Conservation (phyloP, 2,797 vertebrate genomes). For the Epinephelus coioides region DNA sequence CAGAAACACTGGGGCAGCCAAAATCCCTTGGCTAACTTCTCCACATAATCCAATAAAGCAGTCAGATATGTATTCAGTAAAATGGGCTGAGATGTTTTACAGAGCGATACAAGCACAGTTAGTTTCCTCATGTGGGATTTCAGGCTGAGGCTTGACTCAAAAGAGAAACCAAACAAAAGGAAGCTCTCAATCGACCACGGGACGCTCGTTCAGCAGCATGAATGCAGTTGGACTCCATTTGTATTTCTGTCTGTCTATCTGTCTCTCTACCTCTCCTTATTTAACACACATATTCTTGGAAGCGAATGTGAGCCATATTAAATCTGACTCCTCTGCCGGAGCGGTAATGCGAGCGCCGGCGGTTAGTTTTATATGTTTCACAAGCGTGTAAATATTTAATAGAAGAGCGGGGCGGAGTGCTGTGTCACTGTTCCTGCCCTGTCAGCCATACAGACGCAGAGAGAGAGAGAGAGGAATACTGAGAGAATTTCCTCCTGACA, state of each 20-base stretch:
- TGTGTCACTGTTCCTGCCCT: conserved; percentile 78
- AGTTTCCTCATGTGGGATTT: conserved; percentile 42
- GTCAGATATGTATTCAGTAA: conserved; percentile 45
- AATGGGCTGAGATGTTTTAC: conserved; percentile 41
- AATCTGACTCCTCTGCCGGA: conserved; percentile 80
- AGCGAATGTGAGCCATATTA: conserved; percentile 82
- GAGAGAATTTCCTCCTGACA: conserved; percentile 62
- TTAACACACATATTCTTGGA: conserved; percentile 82
- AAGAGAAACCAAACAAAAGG: conserved; percentile 5
- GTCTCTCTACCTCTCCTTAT: conserved; percentile 60
- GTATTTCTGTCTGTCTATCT: conserved; percentile 40
- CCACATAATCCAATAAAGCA: conserved; percentile 33
- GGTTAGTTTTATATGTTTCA: conserved; percentile 85
- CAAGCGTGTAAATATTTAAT: conserved; percentile 88
- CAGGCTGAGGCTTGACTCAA: conserved; percentile 10
- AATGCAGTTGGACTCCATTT: conserved; percentile 24
- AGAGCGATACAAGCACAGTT: conserved; percentile 22
- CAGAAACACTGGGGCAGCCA: neutral
- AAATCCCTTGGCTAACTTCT: conserved; percentile 27
- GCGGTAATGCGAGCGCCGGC: conserved; percentile 73
- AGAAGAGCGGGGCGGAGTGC: conserved; percentile 76
- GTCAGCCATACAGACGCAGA: conserved; percentile 61
- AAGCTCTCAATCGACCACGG: conserved; percentile 16
- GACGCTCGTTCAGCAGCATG: conserved; percentile 18
- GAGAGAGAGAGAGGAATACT: conserved; percentile 33